Evolutionary conservation across 2,888 invertebrate species (phyloP).

Genomic region (Melanophora roralis): DNA sequence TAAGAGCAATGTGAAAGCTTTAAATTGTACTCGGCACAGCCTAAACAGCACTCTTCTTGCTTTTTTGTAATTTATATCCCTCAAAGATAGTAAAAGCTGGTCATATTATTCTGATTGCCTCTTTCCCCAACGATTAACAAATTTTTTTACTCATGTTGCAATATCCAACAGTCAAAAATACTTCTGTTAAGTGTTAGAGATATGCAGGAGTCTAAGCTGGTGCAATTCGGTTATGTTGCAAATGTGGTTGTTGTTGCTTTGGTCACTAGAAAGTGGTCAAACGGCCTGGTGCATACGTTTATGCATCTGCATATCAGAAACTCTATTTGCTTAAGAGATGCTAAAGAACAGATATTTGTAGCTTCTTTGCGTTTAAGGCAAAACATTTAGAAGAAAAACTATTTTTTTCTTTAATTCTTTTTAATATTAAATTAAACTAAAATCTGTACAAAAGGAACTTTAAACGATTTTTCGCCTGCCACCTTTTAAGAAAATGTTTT

Average conservation of each 20-base stretch:
- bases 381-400: neutral
- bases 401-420: neutral
- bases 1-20: no score
- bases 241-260: neutral
- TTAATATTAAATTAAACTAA: neutral
- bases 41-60: no score
- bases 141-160: slow-evolving; percentile 15
- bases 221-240: neutral
- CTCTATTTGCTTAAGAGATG: neutral
- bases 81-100: no score
- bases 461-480: neutral
- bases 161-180: neutral
- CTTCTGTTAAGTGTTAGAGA: slow-evolving; percentile 9
- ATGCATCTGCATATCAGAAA: slow-evolving; percentile 1
- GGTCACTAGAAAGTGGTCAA: neutral
- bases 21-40: no score
- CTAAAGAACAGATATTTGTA: slow-evolving; percentile 4
- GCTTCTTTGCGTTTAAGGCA: slow-evolving; percentile 5
- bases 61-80: no score
- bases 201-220: neutral
- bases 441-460: neutral
- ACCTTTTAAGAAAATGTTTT: no score
- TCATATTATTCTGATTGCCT: no score
- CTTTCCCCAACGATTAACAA: neutral
- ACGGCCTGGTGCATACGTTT: slow-evolving; percentile 27